Percentiles rank a stretch among this genome's conserved stretches.
These are phyloP conservation scores for Rhinichthys klamathensis DNA, from an alignment of 2,113 vertebrate species.

Conservation along the genomic window DNA sequence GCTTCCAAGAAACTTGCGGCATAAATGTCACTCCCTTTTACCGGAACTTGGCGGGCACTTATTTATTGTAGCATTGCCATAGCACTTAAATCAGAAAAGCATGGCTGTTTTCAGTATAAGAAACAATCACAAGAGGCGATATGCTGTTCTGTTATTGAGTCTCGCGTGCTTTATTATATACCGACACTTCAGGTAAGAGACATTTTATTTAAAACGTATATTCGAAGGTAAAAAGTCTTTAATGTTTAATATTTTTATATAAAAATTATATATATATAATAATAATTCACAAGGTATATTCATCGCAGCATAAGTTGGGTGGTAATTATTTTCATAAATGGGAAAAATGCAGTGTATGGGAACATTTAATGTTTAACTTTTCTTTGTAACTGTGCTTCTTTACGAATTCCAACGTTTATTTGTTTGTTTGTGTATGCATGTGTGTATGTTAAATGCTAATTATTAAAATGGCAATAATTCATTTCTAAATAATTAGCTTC, in stretches of 20 bases:
- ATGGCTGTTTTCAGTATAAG: conserved; percentile 71
- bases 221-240: not conserved
- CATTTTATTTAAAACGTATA: conserved; percentile 58
- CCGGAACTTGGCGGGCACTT: not conserved
- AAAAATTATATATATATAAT: too few relatives aligned
- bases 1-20: conserved; percentile 20
- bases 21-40: conserved; percentile 9
- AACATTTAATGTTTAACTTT: not conserved
- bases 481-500: not conserved
- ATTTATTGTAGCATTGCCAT: not conserved
- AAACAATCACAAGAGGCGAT: conserved; percentile 68
- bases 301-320: not conserved
- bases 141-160: conserved; percentile 67
- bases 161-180: conserved; percentile 69
- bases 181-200: conserved; percentile 70
- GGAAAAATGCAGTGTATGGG: not conserved
- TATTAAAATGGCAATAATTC: not conserved
- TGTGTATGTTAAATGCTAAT: not conserved
- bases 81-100: conserved; percentile 1
- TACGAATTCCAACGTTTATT: not conserved
- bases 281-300: not conserved
- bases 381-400: not conserved
- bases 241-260: not conserved
- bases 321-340: not conserved
- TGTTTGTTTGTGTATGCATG: not conserved